Evolutionary conservation across 2,888 invertebrate genomes (phyloP).

Genomic region (Spilosoma lubricipeda): DNA sequence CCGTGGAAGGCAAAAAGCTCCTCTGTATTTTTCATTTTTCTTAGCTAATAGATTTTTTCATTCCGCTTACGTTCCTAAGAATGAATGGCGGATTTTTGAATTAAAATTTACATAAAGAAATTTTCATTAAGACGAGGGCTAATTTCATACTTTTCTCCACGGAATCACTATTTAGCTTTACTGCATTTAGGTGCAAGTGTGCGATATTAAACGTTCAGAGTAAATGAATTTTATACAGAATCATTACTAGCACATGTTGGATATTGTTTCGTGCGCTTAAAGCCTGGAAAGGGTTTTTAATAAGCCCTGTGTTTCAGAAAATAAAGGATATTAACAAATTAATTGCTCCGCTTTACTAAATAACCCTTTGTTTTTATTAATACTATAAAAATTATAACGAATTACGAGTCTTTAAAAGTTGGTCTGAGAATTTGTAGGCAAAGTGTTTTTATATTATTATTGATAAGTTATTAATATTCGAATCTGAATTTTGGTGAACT

Average conservation of each 20-base stretch:
- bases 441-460: neutral
- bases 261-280: conserved; percentile 24
- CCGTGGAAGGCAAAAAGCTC: conserved; percentile 48
- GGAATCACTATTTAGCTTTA: conserved; percentile 58
- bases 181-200: conserved; percentile 47
- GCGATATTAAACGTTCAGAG: conserved; percentile 27
- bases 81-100: conserved; percentile 63
- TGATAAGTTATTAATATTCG: neutral
- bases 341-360: neutral
- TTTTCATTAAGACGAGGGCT: conserved; percentile 70
- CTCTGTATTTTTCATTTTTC: conserved; percentile 58
- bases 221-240: conserved; percentile 41
- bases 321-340: neutral
- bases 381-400: conserved; percentile 6
- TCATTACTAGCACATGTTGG: conserved; percentile 42
- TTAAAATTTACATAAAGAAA: conserved; percentile 74
- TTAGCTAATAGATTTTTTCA: conserved; percentile 70
- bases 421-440: neutral
- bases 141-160: conserved; percentile 61
- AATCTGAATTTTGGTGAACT: neutral
- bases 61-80: conserved; percentile 57
- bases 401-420: neutral
- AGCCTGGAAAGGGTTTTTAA: conserved; percentile 10
- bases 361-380: conserved; percentile 11
- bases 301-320: conserved; percentile 4